phyloP scores from a whole-genome alignment of 30 jellyfish, hydroid and myxozoan genomes.

The Chrysaora quinquecirrha region DNA sequence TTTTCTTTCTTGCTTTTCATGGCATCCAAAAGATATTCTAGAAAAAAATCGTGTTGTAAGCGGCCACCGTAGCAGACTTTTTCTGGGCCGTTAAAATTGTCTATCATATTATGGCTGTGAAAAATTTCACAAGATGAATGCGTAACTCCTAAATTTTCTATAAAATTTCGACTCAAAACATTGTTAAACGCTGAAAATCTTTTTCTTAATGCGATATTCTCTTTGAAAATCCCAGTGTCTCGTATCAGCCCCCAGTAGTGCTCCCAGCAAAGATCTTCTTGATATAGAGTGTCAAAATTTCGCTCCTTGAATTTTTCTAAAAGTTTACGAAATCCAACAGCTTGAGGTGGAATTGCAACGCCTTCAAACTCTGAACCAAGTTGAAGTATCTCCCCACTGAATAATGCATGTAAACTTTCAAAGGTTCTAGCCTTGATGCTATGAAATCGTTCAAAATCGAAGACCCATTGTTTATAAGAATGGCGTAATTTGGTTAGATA shows the following conservation, averaged over 20 bases:
- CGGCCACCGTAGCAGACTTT: slow-evolving; percentile 56
- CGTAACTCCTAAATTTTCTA: slow-evolving; percentile 66
- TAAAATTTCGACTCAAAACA: slow-evolving; percentile 24
- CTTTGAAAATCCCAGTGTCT: slow-evolving; percentile 46
- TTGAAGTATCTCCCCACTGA: slow-evolving; percentile 55
- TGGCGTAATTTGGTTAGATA: slow-evolving; percentile 29
- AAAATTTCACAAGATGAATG: slow-evolving; percentile 70
- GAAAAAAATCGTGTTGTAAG: slow-evolving; percentile 54
- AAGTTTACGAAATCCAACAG: slow-evolving; percentile 41
- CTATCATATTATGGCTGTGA: slow-evolving; percentile 42
- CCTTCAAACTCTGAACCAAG: slow-evolving; percentile 51
- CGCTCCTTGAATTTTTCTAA: slow-evolving; percentile 17
- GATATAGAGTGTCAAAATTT: slow-evolving; percentile 73
- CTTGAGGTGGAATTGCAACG: slow-evolving; percentile 38
- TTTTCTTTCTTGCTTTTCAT: neutral
- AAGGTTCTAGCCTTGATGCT: slow-evolving; percentile 67
- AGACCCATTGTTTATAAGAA: slow-evolving; percentile 21
- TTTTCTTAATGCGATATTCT: neutral
- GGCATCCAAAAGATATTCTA: slow-evolving; percentile 26
- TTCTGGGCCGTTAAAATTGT: slow-evolving; percentile 55
- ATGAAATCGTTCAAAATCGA: slow-evolving; percentile 74
- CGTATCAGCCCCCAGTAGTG: slow-evolving; percentile 75
- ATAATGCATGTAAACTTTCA: slow-evolving; percentile 66
- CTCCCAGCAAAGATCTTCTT: slow-evolving; percentile 84
- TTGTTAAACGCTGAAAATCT: slow-evolving; percentile 43